Evolutionary conservation across 2,113 vertebrate species (phyloP).

Genomic region (Rattus rattus): DNA sequence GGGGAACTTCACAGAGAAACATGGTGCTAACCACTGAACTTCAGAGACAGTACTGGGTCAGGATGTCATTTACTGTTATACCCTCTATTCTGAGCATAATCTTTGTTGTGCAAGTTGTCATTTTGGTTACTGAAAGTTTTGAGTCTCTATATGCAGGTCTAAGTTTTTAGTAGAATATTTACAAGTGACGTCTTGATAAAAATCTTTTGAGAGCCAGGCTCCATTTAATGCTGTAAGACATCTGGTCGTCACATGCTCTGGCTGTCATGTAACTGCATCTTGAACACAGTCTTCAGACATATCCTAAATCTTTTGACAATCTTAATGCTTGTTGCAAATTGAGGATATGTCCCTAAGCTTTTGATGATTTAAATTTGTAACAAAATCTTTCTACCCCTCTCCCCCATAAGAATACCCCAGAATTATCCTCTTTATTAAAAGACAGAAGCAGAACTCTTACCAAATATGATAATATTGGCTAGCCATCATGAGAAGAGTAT

Average conservation of each 20-base stretch:
- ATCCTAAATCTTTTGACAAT: background rate
- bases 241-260: constrained; percentile 37
- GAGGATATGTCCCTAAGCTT: background rate
- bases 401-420: background rate
- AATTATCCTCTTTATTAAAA: background rate
- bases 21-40: background rate
- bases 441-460: background rate
- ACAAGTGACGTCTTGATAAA: background rate
- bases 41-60: background rate
- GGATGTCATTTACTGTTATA: background rate
- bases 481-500: background rate
- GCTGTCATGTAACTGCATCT: background rate
- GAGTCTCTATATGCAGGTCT: background rate
- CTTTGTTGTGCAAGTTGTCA: background rate
- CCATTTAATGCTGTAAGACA: background rate
- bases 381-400: background rate
- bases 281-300: background rate
- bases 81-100: background rate
- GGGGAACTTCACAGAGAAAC: background rate
- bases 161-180: constrained; percentile 17
- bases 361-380: background rate
- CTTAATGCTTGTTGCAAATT: constrained; percentile 8
- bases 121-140: background rate
- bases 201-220: background rate
- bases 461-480: background rate